These are phyloP conservation scores for Mellilla xanthometata DNA, from an alignment of 2,888 invertebrate species.

Conservation along the genomic window DNA sequence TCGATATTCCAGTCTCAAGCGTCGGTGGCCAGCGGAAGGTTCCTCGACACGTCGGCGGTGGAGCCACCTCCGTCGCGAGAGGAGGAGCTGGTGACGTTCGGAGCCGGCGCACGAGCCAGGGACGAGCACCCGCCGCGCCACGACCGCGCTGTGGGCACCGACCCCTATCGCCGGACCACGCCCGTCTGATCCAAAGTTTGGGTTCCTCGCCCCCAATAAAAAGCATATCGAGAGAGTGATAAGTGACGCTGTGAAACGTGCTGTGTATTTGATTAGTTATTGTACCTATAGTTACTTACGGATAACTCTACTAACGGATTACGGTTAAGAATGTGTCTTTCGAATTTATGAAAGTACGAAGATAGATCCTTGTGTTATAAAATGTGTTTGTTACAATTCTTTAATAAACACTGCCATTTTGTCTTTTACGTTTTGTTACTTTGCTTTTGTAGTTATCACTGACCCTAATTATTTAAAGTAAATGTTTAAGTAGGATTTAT, in stretches of 20 bases:
- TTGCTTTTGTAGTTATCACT: neutral
- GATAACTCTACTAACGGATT: conserved; percentile 51
- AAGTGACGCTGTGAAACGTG: conserved; percentile 61
- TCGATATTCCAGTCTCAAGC: conserved; percentile 78
- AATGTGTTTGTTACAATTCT: conserved; percentile 76
- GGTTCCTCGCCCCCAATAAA: conserved; percentile 55
- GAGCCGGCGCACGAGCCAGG: conserved; percentile 78
- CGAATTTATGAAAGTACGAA: conserved; percentile 74
- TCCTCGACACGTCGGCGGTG: conserved; percentile 85
- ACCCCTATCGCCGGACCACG: conserved; percentile 82
- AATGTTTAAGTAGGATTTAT: too few species aligned
- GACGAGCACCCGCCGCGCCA: conserved; percentile 57
- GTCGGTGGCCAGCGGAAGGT: conserved; percentile 87
- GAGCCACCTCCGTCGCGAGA: conserved; percentile 85
- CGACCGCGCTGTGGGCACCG: conserved; percentile 77
- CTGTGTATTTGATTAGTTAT: conserved; percentile 50
- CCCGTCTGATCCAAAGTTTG: conserved; percentile 75
- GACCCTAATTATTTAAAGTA: too few species aligned
- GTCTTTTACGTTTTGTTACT: conserved; percentile 44
- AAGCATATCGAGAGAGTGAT: conserved; percentile 79
- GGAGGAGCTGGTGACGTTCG: conserved; percentile 88
- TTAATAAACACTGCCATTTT: conserved; percentile 78
- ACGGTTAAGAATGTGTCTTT: conserved; percentile 56
- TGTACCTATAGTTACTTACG: conserved; percentile 40
- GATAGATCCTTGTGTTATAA: conserved; percentile 61